Evolutionary conservation across 2,888 invertebrate genomes (phyloP).

Genomic region (Listrodromus nycthemerus): DNA sequence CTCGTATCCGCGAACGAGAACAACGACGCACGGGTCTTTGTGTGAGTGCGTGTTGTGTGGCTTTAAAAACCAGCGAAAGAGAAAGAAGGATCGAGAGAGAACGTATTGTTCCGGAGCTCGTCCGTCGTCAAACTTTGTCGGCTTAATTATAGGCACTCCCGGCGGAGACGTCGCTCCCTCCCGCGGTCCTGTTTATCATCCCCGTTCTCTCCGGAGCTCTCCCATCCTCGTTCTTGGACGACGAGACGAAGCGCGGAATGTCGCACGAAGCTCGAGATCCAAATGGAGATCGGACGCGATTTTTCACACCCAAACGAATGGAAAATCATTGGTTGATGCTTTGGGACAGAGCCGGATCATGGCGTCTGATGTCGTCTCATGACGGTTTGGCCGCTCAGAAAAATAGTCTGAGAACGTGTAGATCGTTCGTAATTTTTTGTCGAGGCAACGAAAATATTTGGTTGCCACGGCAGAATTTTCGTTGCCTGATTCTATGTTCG

Average conservation of each 20-base stretch:
- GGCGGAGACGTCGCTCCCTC: slow-evolving; percentile 16
- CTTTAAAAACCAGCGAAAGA: not conserved
- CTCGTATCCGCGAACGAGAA: slow-evolving; percentile 5
- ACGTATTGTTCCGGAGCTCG: slow-evolving; percentile 65
- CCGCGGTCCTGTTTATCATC: not conserved
- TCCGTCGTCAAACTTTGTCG: slow-evolving; percentile 75
- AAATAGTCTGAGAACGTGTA: too few species aligned
- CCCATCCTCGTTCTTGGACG: not conserved
- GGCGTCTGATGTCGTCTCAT: too few species aligned
- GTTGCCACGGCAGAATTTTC: too few species aligned
- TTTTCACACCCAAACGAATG: too few species aligned
- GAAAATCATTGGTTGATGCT: too few species aligned
- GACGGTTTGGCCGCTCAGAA: too few species aligned
- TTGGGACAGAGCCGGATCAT: too few species aligned
- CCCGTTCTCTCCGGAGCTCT: not conserved
- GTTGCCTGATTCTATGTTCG: too few species aligned
- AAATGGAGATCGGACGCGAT: not conserved
- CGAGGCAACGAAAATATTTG: too few species aligned
- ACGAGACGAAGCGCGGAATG: not conserved
- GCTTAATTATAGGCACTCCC: slow-evolving; percentile 72
- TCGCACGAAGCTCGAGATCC: too few species aligned
- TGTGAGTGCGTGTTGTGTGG: too few species aligned
- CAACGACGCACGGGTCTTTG: slow-evolving; percentile 20
- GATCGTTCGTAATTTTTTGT: too few species aligned
- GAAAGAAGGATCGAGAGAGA: not conserved